Conservation (phyloP, 2,113 vertebrate genomes). For the Pelobates fuscus region DNA sequence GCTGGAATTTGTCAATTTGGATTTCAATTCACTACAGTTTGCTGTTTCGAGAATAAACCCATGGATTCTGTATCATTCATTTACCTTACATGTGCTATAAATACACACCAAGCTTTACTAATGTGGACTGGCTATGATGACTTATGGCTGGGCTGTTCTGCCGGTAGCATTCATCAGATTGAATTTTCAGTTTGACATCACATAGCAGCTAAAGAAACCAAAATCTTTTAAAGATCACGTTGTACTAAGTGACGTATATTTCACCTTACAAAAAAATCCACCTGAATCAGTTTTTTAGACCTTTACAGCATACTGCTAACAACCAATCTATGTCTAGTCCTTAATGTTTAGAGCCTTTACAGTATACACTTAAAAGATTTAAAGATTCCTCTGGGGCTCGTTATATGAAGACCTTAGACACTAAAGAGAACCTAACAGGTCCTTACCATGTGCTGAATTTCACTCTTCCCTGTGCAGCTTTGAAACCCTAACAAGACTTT, state of each 20-base stretch:
- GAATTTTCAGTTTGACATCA: background rate
- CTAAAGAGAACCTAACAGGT: slow-evolving; percentile 25
- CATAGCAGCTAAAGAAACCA: background rate
- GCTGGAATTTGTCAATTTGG: too few relatives aligned
- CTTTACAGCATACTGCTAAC: slow-evolving; percentile 28
- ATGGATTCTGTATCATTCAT: too few relatives aligned
- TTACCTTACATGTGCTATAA: background rate
- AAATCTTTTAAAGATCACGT: slow-evolving; percentile 30
- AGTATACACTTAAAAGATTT: slow-evolving; percentile 32
- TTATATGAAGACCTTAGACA: slow-evolving; percentile 42
- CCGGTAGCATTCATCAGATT: background rate
- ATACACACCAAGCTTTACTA: background rate
- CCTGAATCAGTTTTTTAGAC: slow-evolving; percentile 20
- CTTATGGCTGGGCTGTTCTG: background rate
- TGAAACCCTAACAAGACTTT: slow-evolving; percentile 23
- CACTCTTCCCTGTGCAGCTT: background rate
- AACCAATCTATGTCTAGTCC: slow-evolving; percentile 28
- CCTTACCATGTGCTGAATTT: slow-evolving; percentile 3
- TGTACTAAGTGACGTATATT: slow-evolving; percentile 18
- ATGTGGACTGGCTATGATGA: background rate
- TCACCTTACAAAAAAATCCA: slow-evolving; percentile 29
- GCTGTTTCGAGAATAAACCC: too few relatives aligned
- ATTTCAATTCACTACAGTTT: too few relatives aligned
- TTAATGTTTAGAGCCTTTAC: slow-evolving; percentile 32
- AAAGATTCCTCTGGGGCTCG: slow-evolving; percentile 31